phyloP scores from a whole-genome alignment of 1,140 invertebrate species.

The Caenorhabditis inopinata region DNA sequence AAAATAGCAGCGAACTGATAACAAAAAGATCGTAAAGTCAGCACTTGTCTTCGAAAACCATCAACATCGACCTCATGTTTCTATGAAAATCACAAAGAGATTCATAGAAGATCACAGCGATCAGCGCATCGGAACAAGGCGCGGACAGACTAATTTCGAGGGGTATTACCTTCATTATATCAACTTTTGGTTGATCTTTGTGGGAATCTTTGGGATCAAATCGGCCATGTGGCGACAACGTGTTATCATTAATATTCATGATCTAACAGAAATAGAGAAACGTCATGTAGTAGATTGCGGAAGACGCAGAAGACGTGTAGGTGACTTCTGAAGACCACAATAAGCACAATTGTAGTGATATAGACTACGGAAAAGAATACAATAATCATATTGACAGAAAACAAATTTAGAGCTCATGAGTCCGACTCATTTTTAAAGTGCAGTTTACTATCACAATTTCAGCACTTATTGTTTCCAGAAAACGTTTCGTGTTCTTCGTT shows the following conservation, averaged over 20 bases:
- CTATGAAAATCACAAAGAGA: neutral
- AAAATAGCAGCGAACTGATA: no score
- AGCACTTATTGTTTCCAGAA: no score
- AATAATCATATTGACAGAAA: no score
- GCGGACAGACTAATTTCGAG: no score
- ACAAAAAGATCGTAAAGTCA: neutral
- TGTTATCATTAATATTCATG: neutral
- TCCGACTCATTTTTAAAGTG: no score
- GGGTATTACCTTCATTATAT: neutral
- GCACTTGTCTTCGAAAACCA: neutral
- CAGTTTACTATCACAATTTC: no score
- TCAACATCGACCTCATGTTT: neutral
- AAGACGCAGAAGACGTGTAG: neutral
- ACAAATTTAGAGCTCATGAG: no score
- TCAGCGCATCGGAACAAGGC: neutral
- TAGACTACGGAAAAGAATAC: no score
- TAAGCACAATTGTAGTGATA: no score
- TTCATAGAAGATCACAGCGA: neutral
- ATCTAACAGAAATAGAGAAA: neutral
- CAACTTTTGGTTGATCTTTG: neutral
- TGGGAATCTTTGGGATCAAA: neutral
- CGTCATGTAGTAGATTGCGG: neutral
- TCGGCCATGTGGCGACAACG: conserved; percentile 14
- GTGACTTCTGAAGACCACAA: neutral
- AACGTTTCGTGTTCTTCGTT: neutral